Percentiles rank a stretch among this genome's conserved stretches.
Conservation (phyloP, 2,888 invertebrate genomes). For the Tupiocoris notatus region DNA sequence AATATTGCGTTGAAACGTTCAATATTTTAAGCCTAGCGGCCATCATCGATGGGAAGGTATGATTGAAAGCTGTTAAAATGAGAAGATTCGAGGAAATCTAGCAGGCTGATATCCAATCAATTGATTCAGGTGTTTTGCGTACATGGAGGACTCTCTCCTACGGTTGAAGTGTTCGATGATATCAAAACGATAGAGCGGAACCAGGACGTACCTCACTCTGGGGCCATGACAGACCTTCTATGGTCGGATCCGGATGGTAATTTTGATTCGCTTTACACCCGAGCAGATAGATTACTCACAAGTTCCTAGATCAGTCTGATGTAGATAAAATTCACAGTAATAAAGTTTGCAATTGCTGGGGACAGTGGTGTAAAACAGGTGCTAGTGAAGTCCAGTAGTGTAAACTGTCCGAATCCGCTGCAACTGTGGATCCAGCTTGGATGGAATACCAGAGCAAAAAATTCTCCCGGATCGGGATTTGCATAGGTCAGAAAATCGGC, state of each 20-base stretch:
- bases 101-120: neutral
- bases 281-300: neutral
- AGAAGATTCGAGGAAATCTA: neutral
- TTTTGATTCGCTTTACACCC: neutral
- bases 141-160: slow-evolving; percentile 96
- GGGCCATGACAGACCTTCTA: slow-evolving; percentile 97
- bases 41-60: slow-evolving; percentile 86
- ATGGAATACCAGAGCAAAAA: too few species aligned
- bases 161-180: slow-evolving; percentile 97
- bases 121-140: slow-evolving; percentile 86
- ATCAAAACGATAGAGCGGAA: slow-evolving; percentile 97
- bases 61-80: neutral
- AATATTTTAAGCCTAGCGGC: slow-evolving; percentile 95
- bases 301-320: too few species aligned
- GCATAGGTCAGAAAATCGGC: too few species aligned
- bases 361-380: neutral
- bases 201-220: slow-evolving; percentile 96
- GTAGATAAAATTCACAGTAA: too few species aligned
- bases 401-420: too few species aligned
- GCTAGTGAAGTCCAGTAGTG: too few species aligned
- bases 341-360: too few species aligned
- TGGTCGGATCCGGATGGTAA: slow-evolving; percentile 99
- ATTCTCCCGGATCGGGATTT: too few species aligned
- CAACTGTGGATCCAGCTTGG: too few species aligned
- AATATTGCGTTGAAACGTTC: slow-evolving; percentile 98